A percentile compares a stretch with the other conserved stretches of the same genome.
Conservation (phyloP, 2,797 vertebrate species). For the Scolopax rusticola region DNA sequence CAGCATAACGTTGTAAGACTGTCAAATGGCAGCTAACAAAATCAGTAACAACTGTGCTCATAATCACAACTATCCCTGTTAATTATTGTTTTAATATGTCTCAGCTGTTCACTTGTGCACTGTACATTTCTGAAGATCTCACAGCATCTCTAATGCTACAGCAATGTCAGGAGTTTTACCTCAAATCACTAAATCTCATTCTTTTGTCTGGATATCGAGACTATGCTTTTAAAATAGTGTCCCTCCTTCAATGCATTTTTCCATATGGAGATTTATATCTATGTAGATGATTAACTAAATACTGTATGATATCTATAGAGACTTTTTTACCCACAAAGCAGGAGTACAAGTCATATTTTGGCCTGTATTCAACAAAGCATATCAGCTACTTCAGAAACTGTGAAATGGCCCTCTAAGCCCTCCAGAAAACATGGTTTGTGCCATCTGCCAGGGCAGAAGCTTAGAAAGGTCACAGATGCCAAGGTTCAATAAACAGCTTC, state of each 20-base stretch:
- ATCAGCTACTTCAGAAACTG: constrained; percentile 41
- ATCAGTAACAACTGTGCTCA: neutral
- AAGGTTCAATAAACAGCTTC: constrained; percentile 37
- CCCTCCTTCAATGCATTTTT: neutral
- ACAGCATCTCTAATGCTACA: rapidly evolving
- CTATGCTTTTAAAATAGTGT: neutral
- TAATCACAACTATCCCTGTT: neutral
- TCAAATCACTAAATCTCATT: neutral
- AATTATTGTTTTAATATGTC: neutral
- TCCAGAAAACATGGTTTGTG: constrained; percentile 45
- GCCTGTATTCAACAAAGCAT: neutral
- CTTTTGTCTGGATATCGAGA: neutral
- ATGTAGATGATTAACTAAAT: neutral
- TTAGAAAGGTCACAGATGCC: constrained; percentile 30
- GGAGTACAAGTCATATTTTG: neutral
- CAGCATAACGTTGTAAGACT: neutral
- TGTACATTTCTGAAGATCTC: neutral
- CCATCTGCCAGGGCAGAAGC: constrained; percentile 41
- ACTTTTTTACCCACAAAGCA: neutral
- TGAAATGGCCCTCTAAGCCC: constrained; percentile 50
- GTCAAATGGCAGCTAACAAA: neutral
- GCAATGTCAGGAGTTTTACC: neutral
- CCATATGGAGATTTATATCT: neutral
- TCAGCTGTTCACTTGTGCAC: neutral
- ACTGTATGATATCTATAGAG: neutral